phyloP scores from a whole-genome alignment of 2,888 invertebrate genomes.

The Tachina fera region DNA sequence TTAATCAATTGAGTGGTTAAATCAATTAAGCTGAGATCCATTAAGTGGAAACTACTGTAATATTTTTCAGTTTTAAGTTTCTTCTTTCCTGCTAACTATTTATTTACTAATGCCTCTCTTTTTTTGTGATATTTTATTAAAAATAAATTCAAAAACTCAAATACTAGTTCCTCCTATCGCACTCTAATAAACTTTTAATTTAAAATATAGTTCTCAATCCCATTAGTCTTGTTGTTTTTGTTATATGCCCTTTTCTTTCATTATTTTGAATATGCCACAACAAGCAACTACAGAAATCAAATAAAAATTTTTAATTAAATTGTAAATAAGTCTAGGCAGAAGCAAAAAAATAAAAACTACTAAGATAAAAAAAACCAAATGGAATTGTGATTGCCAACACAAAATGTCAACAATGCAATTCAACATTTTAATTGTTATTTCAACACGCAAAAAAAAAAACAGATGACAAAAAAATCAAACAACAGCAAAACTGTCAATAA shows the following conservation, averaged over 20 bases:
- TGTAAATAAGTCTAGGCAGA: constrained; percentile 54
- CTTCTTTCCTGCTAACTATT: no score
- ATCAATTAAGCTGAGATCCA: no score
- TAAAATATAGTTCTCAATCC: constrained; percentile 49
- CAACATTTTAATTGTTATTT: constrained; percentile 71
- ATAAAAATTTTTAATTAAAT: constrained; percentile 61
- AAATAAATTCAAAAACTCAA: constrained; percentile 25
- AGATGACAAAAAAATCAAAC: constrained; percentile 22
- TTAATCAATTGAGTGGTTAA: no score
- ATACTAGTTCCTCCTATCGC: background rate
- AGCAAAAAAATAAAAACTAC: constrained; percentile 16
- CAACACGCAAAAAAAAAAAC: constrained; percentile 46
- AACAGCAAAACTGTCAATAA: constrained; percentile 65
- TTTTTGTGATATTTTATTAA: constrained; percentile 10
- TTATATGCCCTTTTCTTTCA: background rate
- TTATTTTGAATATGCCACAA: constrained; percentile 23
- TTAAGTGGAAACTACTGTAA: no score
- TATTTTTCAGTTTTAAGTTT: no score
- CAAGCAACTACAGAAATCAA: constrained; percentile 50
- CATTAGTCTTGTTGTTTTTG: constrained; percentile 24
- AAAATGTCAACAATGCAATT: constrained; percentile 69
- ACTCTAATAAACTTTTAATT: constrained; percentile 54
- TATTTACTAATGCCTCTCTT: background rate
- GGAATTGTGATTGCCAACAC: constrained; percentile 63
- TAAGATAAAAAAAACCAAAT: constrained; percentile 24